Evolutionary conservation across 2,888 invertebrate genomes (phyloP).

Genomic region (Mimas tiliae): DNA sequence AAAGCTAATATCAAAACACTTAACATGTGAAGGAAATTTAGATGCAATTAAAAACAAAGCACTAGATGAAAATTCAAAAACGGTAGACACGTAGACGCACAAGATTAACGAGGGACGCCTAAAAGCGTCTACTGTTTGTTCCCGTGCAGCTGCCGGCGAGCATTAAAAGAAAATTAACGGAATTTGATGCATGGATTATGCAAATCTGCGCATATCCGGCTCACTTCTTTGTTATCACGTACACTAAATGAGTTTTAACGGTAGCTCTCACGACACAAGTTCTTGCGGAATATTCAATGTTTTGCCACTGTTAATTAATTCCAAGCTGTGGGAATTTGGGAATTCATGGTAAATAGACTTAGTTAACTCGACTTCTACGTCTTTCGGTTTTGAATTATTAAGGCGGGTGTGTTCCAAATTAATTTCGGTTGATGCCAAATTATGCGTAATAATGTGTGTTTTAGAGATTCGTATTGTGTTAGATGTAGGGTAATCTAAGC

Average conservation of each 20-base stretch:
- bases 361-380: constrained; percentile 35
- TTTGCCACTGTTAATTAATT: constrained; percentile 59
- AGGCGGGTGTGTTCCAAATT: constrained; percentile 18
- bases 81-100: constrained; percentile 27
- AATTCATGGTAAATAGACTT: constrained; percentile 50
- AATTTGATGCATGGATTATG: constrained; percentile 82
- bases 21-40: background rate
- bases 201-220: constrained; percentile 75
- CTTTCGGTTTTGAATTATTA: constrained; percentile 31
- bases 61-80: constrained; percentile 27
- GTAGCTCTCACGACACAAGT: constrained; percentile 52
- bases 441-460: background rate
- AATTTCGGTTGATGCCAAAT: constrained; percentile 11
- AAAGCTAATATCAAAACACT: background rate
- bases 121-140: constrained; percentile 33
- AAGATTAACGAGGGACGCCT: constrained; percentile 27
- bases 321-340: constrained; percentile 45
- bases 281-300: constrained; percentile 53
- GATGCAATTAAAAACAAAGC: constrained; percentile 19
- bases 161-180: constrained; percentile 82
- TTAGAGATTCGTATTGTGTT: background rate
- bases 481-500: background rate
- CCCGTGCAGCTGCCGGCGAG: constrained; percentile 58
- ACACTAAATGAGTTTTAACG: constrained; percentile 67
- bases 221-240: constrained; percentile 74